A percentile compares a stretch with the other conserved stretches of the same genome.
phyloP scores from a whole-genome alignment of 2,113 vertebrate species.

The Hippopotamus amphibius region DNA sequence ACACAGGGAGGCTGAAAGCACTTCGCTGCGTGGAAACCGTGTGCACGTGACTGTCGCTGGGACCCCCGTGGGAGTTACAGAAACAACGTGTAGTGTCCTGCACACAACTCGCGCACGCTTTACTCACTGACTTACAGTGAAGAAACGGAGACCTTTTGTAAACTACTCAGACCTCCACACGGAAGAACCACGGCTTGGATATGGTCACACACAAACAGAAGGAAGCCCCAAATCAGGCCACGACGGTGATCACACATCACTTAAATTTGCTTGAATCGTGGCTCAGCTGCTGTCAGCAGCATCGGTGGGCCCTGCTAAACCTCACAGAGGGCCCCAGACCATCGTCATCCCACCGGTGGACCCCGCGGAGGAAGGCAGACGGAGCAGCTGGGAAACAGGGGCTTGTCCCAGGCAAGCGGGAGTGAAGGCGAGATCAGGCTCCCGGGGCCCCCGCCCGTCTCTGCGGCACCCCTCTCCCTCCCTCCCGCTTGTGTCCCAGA shows the following conservation, averaged over 20 bases:
- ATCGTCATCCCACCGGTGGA: neutral
- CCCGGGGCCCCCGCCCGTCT: too few relatives aligned
- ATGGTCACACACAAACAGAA: neutral
- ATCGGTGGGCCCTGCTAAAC: too few relatives aligned
- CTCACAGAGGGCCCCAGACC: neutral
- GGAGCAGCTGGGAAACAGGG: neutral
- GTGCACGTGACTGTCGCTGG: fast-evolving
- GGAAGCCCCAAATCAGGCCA: neutral
- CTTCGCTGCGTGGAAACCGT: neutral
- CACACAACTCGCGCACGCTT: neutral
- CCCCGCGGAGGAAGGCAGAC: neutral
- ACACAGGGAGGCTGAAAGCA: neutral
- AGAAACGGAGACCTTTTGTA: neutral
- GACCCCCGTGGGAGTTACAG: neutral
- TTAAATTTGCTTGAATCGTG: too few relatives aligned
- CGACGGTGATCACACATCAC: neutral
- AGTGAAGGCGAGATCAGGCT: too few relatives aligned
- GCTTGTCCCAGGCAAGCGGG: neutral
- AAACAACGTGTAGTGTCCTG: too few relatives aligned
- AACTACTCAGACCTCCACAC: neutral
- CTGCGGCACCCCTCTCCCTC: too few relatives aligned
- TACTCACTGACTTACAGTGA: neutral
- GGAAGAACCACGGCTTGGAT: neutral
- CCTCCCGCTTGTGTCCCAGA: neutral
- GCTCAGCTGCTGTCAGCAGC: neutral